Percentiles rank a stretch among this genome's conserved stretches.
Conservation (phyloP, 2,797 vertebrate genomes). For the Enteromius trimaculatus region DNA sequence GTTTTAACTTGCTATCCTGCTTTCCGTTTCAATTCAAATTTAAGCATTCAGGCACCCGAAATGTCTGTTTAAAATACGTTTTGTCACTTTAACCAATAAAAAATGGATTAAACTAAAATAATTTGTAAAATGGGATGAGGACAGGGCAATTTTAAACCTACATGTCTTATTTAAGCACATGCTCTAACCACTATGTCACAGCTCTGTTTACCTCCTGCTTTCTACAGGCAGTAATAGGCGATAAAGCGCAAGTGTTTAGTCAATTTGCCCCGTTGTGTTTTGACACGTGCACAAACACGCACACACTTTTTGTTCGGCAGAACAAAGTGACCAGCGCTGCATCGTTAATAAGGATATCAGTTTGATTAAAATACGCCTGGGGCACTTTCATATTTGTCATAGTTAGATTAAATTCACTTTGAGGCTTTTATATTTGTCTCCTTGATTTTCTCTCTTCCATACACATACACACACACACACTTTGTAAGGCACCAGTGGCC, state of each 20-base stretch:
- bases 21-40: neutral
- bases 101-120: neutral
- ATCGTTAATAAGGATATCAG: slow-evolving; percentile 30
- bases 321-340: neutral
- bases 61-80: neutral
- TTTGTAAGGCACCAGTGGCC: slow-evolving; percentile 48
- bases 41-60: neutral
- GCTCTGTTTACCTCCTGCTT: neutral
- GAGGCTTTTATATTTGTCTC: slow-evolving; percentile 40
- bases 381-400: slow-evolving; percentile 46
- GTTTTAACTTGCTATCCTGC: neutral
- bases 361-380: slow-evolving; percentile 30
- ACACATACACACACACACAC: slow-evolving; percentile 38
- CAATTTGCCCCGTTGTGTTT: neutral
- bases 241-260: neutral
- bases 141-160: neutral
- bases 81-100: neutral
- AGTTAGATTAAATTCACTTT: slow-evolving; percentile 28
- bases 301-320: neutral
- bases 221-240: neutral
- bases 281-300: neutral
- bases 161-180: neutral
- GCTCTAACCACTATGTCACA: neutral
- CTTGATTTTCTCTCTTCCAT: slow-evolving; percentile 23
- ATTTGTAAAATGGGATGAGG: neutral